A percentile compares a stretch with the other conserved stretches of the same genome.
Evolutionary conservation across 2,113 vertebrate species (phyloP).

Genomic region (Paedocypris sp.): DNA sequence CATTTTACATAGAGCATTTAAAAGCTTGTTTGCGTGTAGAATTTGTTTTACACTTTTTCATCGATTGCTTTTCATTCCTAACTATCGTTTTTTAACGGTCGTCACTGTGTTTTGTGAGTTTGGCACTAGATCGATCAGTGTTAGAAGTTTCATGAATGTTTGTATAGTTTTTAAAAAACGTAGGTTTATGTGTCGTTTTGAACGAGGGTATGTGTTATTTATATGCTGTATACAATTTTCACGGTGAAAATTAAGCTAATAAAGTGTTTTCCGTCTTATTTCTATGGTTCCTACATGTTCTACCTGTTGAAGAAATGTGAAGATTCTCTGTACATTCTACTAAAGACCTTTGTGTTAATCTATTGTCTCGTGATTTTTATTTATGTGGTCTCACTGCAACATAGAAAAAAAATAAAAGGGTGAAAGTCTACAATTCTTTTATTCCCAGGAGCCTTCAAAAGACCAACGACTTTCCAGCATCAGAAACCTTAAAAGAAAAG

Average conservation of each 20-base stretch:
- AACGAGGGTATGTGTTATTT: too few species aligned
- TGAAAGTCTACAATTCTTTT: slow-evolving; percentile 40
- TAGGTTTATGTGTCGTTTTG: too few species aligned
- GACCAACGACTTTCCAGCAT: background rate
- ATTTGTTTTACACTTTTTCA: background rate
- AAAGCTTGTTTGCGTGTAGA: too few species aligned
- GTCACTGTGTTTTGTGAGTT: too few species aligned
- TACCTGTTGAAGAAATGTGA: too few species aligned
- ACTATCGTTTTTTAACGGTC: too few species aligned
- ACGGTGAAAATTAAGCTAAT: too few species aligned
- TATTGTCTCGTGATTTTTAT: slow-evolving; percentile 31
- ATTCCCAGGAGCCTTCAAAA: slow-evolving; percentile 2
- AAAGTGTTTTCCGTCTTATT: too few species aligned
- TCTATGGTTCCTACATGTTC: too few species aligned
- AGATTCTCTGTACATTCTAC: slow-evolving; percentile 44
- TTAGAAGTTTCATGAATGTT: background rate
- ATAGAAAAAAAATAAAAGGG: slow-evolving; percentile 69
- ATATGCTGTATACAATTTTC: too few species aligned
- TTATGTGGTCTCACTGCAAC: slow-evolving; percentile 70
- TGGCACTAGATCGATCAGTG: background rate
- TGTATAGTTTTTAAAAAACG: slow-evolving; percentile 4
- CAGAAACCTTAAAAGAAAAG: background rate
- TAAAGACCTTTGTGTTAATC: slow-evolving; percentile 31
- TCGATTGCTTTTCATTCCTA: background rate
- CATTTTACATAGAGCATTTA: too few species aligned